phyloP scores from a whole-genome alignment of 64 coral and sea anemone species.

The Montipora sp. region DNA sequence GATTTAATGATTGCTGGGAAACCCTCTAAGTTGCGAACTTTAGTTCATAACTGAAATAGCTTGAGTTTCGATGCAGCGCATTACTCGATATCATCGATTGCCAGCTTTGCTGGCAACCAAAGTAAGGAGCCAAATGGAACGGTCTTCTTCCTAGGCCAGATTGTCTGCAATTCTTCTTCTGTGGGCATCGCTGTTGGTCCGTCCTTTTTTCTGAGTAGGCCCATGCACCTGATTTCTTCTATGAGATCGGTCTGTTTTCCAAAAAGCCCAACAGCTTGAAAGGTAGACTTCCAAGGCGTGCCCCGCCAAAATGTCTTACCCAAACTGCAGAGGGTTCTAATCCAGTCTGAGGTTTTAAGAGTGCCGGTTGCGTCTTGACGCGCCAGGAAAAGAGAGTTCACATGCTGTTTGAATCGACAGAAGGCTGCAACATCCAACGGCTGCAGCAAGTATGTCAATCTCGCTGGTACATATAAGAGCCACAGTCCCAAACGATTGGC shows the following conservation, averaged over 20 bases:
- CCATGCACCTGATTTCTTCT: conserved; percentile 19
- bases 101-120: conserved; percentile 28
- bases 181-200: neutral
- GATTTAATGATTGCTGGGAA: too few species aligned
- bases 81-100: too few species aligned
- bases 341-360: conserved; percentile 5
- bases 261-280: conserved; percentile 34
- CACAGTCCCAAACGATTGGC: conserved; percentile 39
- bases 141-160: neutral
- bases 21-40: too few species aligned
- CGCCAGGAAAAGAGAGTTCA: too few species aligned
- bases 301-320: conserved; percentile 33
- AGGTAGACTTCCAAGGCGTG: conserved; percentile 30
- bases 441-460: conserved; percentile 20
- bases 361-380: neutral
- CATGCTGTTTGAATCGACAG: too few species aligned
- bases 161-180: conserved; percentile 21
- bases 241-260: conserved; percentile 1
- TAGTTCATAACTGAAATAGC: too few species aligned
- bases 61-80: too few species aligned
- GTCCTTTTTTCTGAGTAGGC: conserved; percentile 2
- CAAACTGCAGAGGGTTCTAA: conserved; percentile 21
- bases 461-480: conserved; percentile 28
- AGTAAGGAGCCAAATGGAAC: conserved; percentile 16
- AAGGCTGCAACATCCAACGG: conserved; percentile 24